Conservation (phyloP, 2,113 vertebrate genomes). For the Calypte anna region DNA sequence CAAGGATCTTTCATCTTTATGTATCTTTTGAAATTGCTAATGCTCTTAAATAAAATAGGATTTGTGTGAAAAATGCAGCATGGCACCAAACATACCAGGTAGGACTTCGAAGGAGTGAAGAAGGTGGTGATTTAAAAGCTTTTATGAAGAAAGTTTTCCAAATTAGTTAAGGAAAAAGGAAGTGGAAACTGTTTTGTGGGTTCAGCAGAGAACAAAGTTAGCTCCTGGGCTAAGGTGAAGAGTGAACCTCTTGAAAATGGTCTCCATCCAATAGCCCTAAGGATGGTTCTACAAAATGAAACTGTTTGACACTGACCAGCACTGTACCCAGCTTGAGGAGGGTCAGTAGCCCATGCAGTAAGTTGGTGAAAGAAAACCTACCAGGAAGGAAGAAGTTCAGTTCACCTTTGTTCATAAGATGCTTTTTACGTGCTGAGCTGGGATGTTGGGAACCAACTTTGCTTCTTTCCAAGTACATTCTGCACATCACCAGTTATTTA, state of each 20-base stretch:
- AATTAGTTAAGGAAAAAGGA: neutral
- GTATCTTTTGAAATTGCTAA: conserved; percentile 44
- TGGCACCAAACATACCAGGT: neutral
- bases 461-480: neutral
- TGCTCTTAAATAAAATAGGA: conserved; percentile 34
- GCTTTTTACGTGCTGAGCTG: neutral
- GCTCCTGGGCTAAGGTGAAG: neutral
- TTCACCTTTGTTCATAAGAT: neutral
- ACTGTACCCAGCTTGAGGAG: too few species aligned
- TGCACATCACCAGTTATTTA: conserved; percentile 19
- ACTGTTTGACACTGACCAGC: neutral
- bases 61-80: neutral
- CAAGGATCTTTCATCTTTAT: conserved; percentile 59
- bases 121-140: neutral
- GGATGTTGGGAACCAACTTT: conserved; percentile 3
- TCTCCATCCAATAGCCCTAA: neutral
- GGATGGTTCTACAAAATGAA: neutral
- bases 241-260: neutral
- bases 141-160: neutral
- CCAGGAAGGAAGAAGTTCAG: neutral
- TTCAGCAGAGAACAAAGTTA: neutral
- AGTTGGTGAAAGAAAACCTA: neutral
- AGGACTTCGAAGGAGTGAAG: conserved; percentile 1
- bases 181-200: neutral
- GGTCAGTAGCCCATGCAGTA: neutral